Conservation (phyloP, 2,113 vertebrate genomes). For the Coracopsis vasa region DNA sequence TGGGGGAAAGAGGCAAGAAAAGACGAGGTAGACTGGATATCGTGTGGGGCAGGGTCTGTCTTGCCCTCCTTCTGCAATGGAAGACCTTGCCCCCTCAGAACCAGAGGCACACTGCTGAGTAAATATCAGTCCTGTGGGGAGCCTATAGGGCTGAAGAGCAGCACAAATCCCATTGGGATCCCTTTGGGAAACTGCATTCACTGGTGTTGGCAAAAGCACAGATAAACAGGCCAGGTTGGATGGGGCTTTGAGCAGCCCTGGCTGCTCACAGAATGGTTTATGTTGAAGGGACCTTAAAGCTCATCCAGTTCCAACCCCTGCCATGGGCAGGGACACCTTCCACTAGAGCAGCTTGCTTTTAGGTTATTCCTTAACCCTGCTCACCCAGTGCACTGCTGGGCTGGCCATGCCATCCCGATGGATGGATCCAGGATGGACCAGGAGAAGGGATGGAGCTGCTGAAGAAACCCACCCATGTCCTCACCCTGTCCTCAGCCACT, state of each 20-base stretch:
- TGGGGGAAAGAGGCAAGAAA: not conserved
- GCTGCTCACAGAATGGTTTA: not conserved
- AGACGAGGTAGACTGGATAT: rapidly evolving
- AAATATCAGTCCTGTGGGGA: not conserved
- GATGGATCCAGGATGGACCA: not conserved
- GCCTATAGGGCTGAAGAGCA: not conserved
- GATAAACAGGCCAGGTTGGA: not conserved
- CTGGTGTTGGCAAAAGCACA: not conserved
- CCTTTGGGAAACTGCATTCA: not conserved
- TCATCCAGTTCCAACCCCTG: not conserved
- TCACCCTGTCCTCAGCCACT: not conserved
- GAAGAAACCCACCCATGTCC: not conserved
- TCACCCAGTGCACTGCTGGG: not conserved
- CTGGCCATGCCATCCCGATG: rapidly evolving
- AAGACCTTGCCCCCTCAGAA: not conserved
- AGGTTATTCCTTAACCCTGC: not conserved
- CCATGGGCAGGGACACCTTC: too few relatives aligned
- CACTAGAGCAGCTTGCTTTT: not conserved
- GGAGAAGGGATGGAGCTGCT: not conserved
- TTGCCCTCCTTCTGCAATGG: not conserved
- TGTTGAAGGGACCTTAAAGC: not conserved
- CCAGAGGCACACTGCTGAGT: rapidly evolving
- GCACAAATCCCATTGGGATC: not conserved
- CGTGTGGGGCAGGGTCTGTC: rapidly evolving
- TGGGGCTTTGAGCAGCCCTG: not conserved